Percentiles rank a stretch among this genome's conserved stretches.
Evolutionary conservation across 2,797 vertebrate genomes (phyloP).

Genomic region (Tadarida brasiliensis): DNA sequence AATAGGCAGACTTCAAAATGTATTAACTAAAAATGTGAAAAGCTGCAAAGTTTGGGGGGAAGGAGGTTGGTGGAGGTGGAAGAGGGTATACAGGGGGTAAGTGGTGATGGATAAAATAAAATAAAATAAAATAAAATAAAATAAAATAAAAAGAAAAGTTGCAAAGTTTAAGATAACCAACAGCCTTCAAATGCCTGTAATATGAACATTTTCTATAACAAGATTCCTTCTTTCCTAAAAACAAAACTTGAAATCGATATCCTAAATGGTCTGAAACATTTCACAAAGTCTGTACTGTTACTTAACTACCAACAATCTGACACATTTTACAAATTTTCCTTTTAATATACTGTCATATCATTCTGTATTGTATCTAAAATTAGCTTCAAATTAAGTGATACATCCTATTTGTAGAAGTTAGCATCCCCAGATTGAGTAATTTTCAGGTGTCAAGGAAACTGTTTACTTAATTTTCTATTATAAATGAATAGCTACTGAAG

Average conservation of each 20-base stretch:
- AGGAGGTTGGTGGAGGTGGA: too few species aligned
- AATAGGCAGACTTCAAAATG: conserved; percentile 31
- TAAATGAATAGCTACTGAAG: conserved; percentile 10
- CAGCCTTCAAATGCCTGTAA: not conserved
- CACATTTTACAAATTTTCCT: conserved; percentile 4
- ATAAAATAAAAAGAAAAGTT: not conserved
- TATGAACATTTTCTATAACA: not conserved
- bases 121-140: too few species aligned
- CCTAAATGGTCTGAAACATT: conserved; percentile 12
- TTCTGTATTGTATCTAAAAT: not conserved
- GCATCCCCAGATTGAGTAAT: not conserved
- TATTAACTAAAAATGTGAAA: conserved; percentile 33
- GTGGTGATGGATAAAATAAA: too few species aligned
- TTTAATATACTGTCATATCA: not conserved
- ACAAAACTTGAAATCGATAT: not conserved
- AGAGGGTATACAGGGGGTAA: too few species aligned
- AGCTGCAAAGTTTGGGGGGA: not conserved
- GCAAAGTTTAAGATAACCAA: conserved; percentile 41
- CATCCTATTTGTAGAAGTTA: not conserved
- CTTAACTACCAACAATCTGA: not conserved
- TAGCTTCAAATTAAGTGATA: not conserved
- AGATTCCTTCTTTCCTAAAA: conserved; percentile 35
- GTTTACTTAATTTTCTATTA: not conserved
- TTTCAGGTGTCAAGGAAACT: not conserved
- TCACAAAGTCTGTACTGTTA: not conserved